Base-by-base conservation (phyloP, 2,888 invertebrate genomes). In the Campoplex nolae region DNA sequence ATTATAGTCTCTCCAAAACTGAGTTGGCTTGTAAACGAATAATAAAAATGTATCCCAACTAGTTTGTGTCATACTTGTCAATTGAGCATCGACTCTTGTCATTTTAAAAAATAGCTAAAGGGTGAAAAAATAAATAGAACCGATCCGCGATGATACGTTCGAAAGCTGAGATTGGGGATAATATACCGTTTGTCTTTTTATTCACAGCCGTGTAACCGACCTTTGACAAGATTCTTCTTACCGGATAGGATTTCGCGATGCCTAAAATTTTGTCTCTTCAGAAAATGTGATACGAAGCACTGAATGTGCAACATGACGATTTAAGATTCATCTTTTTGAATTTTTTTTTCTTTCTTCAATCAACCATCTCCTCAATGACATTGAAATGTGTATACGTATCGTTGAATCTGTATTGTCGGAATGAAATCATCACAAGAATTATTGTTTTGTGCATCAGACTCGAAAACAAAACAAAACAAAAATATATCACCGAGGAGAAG, bases 181-280 rank as follows among this genome's bases (percentile, higher is more conserved):
- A 48, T 23, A n/a, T 28, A 23, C 23, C 28, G 75, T 45, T 58
- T 13, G 56, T 18, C 38, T 56, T 67, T 82, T 85, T 71, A 84
- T 88, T 85, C 88, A 88, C 87, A 89, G 84, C 87, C 89, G 88
- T 81, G 48, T 86, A 65, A 75, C 58, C 80, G 88, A 87, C 89
- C 89, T 89, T 89, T 86, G 83, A 81, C 86, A 77, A 81, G 83
- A 88, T 87, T 78, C 87, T 89, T 88, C 88, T 88, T 3, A 28
- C 9, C 13, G 28, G 28, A 58, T 23, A 7, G 56, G 23, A 8
- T 23, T 58, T 28, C 58, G 28, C 18, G 58, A 58, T 58, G 58
- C 23, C 28, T 28, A 28, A 2, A 28, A 58, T 58, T 58, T 58
- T 11, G 23, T 4, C 3, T 58, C 28, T 28, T 11, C 58, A 58